Evolutionary conservation across 2,113 vertebrate genomes (phyloP).

Genomic region (Colossoma macropomum): DNA sequence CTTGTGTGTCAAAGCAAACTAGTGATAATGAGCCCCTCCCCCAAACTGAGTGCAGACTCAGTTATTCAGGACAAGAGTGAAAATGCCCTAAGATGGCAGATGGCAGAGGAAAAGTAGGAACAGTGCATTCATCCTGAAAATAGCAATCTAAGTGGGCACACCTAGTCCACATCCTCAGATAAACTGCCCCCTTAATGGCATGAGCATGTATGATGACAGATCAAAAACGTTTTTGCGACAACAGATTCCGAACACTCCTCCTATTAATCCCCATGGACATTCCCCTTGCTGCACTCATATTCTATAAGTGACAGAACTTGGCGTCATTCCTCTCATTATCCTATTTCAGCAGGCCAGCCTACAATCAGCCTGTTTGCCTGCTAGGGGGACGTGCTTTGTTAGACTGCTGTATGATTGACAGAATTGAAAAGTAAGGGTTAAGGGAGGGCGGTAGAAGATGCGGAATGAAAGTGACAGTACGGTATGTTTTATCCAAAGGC

Average conservation of each 20-base stretch:
- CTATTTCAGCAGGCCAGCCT: constrained; percentile 44
- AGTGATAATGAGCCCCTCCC: no score
- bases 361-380: constrained; percentile 41
- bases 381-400: constrained; percentile 37
- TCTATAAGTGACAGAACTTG: constrained; percentile 29
- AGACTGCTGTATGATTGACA: constrained; percentile 42
- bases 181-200: constrained; percentile 34
- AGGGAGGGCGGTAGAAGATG: constrained; percentile 4
- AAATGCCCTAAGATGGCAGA: no score
- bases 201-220: constrained; percentile 28
- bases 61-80: no score
- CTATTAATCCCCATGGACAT: constrained; percentile 21
- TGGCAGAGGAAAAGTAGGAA: background rate
- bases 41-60: no score
- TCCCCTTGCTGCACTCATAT: constrained; percentile 4
- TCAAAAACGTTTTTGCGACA: constrained; percentile 33
- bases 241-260: constrained; percentile 22
- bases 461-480: background rate
- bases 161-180: background rate
- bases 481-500: constrained; percentile 9
- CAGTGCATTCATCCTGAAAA: background rate
- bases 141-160: background rate
- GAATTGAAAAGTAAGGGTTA: constrained; percentile 32
- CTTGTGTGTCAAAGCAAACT: no score
- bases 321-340: constrained; percentile 49